Conservation (phyloP, 2,113 vertebrate genomes). For the Eurypyga helias region DNA sequence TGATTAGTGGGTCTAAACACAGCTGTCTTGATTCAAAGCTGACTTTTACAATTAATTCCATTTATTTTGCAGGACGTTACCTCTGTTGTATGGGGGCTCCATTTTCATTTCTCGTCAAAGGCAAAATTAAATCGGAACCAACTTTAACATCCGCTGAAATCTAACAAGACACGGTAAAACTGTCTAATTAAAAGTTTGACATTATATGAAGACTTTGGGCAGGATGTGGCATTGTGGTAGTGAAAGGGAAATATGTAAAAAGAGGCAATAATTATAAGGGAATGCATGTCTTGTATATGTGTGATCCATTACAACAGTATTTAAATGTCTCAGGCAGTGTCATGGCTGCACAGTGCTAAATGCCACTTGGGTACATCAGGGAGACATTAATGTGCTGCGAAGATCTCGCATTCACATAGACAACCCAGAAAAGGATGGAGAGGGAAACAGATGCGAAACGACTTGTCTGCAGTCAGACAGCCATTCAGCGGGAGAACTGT, state of each 20-base stretch:
- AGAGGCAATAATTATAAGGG: neutral
- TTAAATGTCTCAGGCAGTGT: neutral
- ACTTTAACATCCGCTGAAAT: neutral
- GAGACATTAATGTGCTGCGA: neutral
- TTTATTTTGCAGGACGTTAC: neutral
- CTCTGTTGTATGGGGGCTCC: neutral
- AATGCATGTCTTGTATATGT: neutral
- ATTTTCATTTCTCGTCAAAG: neutral
- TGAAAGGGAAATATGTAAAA: neutral
- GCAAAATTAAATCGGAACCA: neutral
- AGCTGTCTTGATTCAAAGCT: neutral
- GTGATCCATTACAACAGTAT: neutral
- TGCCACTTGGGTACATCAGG: neutral
- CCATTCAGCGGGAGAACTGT: neutral
- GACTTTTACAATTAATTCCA: constrained; percentile 9
- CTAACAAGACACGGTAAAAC: neutral
- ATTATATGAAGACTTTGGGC: neutral
- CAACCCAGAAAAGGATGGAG: neutral
- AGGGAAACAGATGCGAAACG: neutral
- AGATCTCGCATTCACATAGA: neutral
- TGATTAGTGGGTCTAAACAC: constrained; percentile 64
- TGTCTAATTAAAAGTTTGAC: neutral
- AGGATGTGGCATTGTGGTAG: neutral
- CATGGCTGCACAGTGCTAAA: neutral
- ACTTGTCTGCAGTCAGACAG: neutral